Percentiles rank a stretch among this genome's conserved stretches.
Conservation (phyloP, 1,140 invertebrate species). For the Stegodyphus dumicola region DNA sequence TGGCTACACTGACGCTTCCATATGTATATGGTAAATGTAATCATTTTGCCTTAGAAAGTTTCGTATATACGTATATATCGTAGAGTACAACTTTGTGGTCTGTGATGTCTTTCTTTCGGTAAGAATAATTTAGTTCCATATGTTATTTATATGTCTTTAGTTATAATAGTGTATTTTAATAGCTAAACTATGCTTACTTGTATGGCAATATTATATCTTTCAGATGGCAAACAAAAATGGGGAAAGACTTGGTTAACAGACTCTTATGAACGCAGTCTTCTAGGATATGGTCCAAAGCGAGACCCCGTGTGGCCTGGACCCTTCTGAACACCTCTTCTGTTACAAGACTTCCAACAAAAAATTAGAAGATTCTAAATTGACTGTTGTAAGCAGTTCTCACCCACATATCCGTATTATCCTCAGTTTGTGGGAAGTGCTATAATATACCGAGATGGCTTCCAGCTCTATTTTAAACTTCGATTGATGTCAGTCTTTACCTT, state of each 20-base stretch:
- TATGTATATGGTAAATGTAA: too few species aligned
- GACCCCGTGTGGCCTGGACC: slow-evolving; percentile 45
- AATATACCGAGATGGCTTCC: slow-evolving; percentile 39
- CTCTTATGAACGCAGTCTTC: slow-evolving; percentile 19
- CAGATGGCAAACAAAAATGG: slow-evolving; percentile 54
- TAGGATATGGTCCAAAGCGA: slow-evolving; percentile 31
- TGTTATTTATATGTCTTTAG: neutral
- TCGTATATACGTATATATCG: too few species aligned
- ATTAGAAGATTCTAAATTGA: slow-evolving; percentile 24
- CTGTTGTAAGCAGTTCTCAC: slow-evolving; percentile 44
- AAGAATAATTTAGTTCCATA: neutral
- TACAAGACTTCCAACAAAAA: slow-evolving; percentile 11
- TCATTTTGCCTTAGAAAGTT: too few species aligned
- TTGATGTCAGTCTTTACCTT: neutral
- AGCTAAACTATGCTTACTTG: neutral
- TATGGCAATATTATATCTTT: neutral
- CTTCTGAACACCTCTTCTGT: slow-evolving; percentile 22
- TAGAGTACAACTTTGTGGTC: neutral
- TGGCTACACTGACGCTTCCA: too few species aligned
- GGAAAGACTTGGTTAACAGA: slow-evolving; percentile 32
- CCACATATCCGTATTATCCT: slow-evolving; percentile 49
- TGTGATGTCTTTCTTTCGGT: neutral
- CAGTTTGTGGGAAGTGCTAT: slow-evolving; percentile 45
- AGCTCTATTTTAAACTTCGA: slow-evolving; percentile 43
- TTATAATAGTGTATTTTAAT: neutral